phyloP scores from a whole-genome alignment of 2,113 vertebrate genomes.

The Hystrix cristata region DNA sequence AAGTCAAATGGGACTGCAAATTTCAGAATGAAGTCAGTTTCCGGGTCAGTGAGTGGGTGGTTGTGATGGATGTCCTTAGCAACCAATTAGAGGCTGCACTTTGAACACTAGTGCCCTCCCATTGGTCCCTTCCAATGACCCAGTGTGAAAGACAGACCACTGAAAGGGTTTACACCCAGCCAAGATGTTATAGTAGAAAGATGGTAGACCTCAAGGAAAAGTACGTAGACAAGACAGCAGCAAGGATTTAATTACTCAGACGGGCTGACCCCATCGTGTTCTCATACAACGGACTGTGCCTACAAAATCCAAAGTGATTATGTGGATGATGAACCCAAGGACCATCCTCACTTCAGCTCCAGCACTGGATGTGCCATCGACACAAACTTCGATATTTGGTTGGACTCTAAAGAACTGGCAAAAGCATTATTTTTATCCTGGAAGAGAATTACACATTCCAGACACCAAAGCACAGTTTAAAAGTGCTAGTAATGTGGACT shows the following conservation, averaged over 20 bases:
- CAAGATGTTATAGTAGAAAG: neutral
- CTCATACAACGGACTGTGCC: neutral
- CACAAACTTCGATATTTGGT: neutral
- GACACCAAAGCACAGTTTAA: neutral
- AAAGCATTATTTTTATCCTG: neutral
- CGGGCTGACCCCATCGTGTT: rapidly evolving
- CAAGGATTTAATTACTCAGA: neutral
- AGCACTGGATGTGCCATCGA: rapidly evolving
- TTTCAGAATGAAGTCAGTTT: neutral
- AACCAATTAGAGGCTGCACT: neutral
- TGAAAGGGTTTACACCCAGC: neutral
- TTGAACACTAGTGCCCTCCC: neutral
- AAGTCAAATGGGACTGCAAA: neutral
- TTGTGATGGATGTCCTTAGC: neutral
- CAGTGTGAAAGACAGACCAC: neutral
- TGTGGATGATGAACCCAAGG: neutral
- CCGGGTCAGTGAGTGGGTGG: neutral
- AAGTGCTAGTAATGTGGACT: too few species aligned
- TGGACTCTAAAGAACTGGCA: neutral
- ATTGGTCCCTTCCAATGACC: neutral
- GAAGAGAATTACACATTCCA: neutral
- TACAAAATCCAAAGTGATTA: neutral
- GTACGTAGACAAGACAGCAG: neutral
- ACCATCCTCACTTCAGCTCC: rapidly evolving
- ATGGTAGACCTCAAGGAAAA: neutral